Evolutionary conservation across 2,797 vertebrate species (phyloP).

Genomic region (Octomys mimax): DNA sequence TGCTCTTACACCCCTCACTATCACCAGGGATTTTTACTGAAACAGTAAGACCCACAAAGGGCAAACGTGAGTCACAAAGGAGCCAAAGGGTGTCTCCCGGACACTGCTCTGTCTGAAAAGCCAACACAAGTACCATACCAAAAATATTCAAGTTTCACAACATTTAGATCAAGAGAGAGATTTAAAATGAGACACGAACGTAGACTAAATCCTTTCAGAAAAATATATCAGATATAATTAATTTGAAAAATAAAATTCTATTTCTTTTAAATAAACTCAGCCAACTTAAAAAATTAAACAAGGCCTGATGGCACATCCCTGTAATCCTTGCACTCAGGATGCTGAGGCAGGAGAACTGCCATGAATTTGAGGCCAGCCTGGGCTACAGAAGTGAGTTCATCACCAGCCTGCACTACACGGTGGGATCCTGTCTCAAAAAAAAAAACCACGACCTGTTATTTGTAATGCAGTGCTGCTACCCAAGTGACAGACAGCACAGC

Average conservation of each 20-base stretch:
- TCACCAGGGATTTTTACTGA: constrained; percentile 64
- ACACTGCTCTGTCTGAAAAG: constrained; percentile 23
- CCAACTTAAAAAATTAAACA: constrained; percentile 34
- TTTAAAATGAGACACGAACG: constrained; percentile 38
- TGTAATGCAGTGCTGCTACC: constrained; percentile 28
- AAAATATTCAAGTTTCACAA: background rate
- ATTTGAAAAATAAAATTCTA: constrained; percentile 52
- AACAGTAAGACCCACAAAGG: background rate
- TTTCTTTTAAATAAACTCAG: constrained; percentile 59
- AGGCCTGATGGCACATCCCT: background rate
- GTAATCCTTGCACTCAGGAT: background rate
- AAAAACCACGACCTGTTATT: background rate
- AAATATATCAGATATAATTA: constrained; percentile 38
- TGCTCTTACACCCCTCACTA: background rate
- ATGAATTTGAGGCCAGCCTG: background rate
- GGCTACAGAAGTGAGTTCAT: background rate
- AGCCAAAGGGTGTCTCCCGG: constrained; percentile 33
- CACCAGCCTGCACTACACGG: background rate
- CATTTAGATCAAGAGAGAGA: constrained; percentile 20
- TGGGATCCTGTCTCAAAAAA: background rate
- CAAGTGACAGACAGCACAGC: constrained; percentile 28
- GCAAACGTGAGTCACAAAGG: constrained; percentile 60
- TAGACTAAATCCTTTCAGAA: constrained; percentile 53
- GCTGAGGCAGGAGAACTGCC: background rate
- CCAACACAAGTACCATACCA: constrained; percentile 6